A percentile compares a stretch with the other conserved stretches of the same genome.
Evolutionary conservation across 1,140 invertebrate species (phyloP).

Genomic region (Littorina saxatilis): DNA sequence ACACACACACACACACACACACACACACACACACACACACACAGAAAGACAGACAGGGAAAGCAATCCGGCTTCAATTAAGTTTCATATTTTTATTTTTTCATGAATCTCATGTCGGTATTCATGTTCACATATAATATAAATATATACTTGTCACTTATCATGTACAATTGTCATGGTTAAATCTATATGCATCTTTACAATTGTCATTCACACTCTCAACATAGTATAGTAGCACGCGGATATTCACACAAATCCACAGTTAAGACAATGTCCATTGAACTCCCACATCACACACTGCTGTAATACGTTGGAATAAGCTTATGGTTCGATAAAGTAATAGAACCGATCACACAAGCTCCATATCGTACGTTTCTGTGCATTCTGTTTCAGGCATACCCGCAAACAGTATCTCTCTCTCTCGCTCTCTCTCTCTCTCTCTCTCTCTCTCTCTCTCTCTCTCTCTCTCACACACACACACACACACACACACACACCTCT

Average conservation of each 20-base stretch:
- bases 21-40: conserved; percentile 2
- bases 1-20: not conserved
- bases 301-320: no score
- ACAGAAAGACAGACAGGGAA: not conserved
- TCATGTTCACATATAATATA: not conserved
- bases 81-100: not conserved
- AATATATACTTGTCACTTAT: not conserved
- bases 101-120: not conserved
- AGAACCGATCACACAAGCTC: not conserved
- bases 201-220: no score
- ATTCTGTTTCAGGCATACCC: not conserved
- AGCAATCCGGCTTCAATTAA: not conserved
- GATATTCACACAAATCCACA: no score
- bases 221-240: no score
- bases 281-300: no score
- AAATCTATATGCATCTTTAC: no score
- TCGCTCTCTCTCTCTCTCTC: no score
- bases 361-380: not conserved
- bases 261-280: no score
- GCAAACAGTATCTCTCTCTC: no score
- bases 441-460: not conserved
- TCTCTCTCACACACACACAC: not conserved
- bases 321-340: no score
- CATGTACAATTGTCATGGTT: not conserved
- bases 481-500: no score